Base-by-base conservation (phyloP, 2,113 vertebrate genomes). In the Polypterus bichir region DNA sequence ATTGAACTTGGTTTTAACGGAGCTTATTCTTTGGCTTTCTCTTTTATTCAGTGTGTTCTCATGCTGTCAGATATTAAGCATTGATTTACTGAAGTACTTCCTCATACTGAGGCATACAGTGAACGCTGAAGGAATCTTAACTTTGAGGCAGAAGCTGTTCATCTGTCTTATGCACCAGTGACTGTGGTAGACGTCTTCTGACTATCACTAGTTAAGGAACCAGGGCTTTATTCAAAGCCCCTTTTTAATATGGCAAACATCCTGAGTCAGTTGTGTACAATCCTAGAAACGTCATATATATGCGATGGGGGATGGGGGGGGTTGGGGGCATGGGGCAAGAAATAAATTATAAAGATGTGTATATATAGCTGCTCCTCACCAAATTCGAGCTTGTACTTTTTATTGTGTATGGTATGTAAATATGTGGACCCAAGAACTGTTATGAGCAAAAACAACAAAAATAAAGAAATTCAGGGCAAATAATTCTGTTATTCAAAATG, bases 401-500 rank as follows among this genome's bases (percentile, higher is more conserved):
- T 77, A 85, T 44, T 67, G 49, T 87, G 79, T 86, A 86, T 86
- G 83, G 83, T 89, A 88, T 88, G 87, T 92, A 88, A 86, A 92
- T 92, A 94, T 81, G 90, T 91, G 90, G 92, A 96, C 93, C 93
- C 89, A 86, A 90, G 92, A 95, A 93, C 93, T 97, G 92, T 94
- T 93, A 89, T 83, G 91, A 96, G 89, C 88, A 91, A 91, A 92
- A 91, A 89, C 87, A 89, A 91, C 92, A 86, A 78, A 89, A 84
- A 83, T 77, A 69, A 60, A 11, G 65, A 73, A 73, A 80, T 90
- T 92, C 90, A 91, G 91, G 91, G 87, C 86, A 86, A 69, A 82
- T 89, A 84, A 92, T 87, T 87, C 84, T 87, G 87, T 92, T 86
- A 91, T 91, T 94, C 89, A 91, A 92, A 92, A 90, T 90, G 89